Base-by-base conservation (phyloP, 2,888 invertebrate species). In the Anarsia innoxiella region DNA sequence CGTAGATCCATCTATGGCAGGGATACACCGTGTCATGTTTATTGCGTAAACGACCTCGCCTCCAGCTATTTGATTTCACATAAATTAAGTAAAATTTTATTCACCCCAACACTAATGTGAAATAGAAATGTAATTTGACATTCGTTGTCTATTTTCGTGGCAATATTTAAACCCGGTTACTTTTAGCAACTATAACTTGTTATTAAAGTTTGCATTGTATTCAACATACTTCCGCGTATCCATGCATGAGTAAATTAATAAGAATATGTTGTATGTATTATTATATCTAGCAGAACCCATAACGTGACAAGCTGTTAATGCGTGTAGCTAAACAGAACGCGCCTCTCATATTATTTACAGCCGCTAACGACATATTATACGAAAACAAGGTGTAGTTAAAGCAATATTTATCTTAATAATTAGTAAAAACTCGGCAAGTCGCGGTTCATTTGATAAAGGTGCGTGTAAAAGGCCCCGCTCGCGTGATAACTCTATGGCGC, bases 321-420 rank as follows among this genome's bases (percentile, higher is more conserved):
- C 54, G 53, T 19, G 12, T 25, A 5, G 8, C 19, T 8, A 15
- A 15, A 23, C 5, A 8, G 13, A 31, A 36, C 31, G 15, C 36
- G 27, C 53, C 57, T 51, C 54, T 59, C 65, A 61, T 63, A 61
- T 56, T 56, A 62, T 59, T 59, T 55, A 58, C 59, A 65, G 59
- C 57, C 57, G 64, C 66, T 71, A 76, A 74, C 69, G 66, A 65
- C 59, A 54, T 56, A 50, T 48, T 46, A 57, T 56, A 61, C 62
- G 61, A 55, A 68, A 80, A 79, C 78, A 76, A 68, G 68, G 70
- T 68, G 65, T 67, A 66, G 68, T 73, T 76, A 70, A 72, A 73
- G 65, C 66, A 72, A 75, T 82, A 82, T 82, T 79, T 82, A 83
- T 82, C 83, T 79, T 72, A 78, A 82, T 82, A 82, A 83, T 83